These are phyloP conservation scores for Gila robusta DNA, from an alignment of 2,797 vertebrate species.

Conservation along the genomic window DNA sequence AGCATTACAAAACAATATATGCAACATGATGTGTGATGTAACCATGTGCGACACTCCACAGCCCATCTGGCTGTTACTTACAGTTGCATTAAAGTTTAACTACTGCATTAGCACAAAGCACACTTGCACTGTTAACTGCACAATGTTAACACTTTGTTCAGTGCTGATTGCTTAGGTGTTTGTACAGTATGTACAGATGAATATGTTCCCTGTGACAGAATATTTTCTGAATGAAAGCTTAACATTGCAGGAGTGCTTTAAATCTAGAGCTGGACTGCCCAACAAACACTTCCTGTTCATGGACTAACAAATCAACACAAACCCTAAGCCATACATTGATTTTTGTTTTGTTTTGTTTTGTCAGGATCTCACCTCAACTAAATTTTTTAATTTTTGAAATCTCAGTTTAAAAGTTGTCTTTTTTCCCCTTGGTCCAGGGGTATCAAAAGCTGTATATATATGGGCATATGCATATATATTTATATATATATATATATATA, in stretches of 20 bases:
- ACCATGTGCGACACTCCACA: constrained; percentile 5
- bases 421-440: neutral
- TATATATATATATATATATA: too few species aligned
- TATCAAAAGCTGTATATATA: neutral
- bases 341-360: neutral
- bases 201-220: neutral
- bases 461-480: too few species aligned
- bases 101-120: constrained; percentile 22
- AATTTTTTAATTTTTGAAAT: too few species aligned
- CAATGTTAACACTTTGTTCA: neutral
- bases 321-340: neutral
- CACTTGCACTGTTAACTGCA: constrained; percentile 3
- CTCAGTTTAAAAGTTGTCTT: neutral
- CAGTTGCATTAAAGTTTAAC: constrained; percentile 41
- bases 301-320: neutral
- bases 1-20: constrained; percentile 5
- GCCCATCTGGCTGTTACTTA: constrained; percentile 36
- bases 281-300: neutral
- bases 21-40: constrained; percentile 27
- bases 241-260: neutral
- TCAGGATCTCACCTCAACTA: neutral
- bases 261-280: neutral
- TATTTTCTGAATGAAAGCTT: neutral
- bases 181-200: constrained; percentile 3
- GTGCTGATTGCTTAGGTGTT: neutral